Percentiles rank a stretch among this genome's conserved stretches.
Evolutionary conservation across 2,888 invertebrate genomes (phyloP).

Genomic region (Sinotaia quadrata): DNA sequence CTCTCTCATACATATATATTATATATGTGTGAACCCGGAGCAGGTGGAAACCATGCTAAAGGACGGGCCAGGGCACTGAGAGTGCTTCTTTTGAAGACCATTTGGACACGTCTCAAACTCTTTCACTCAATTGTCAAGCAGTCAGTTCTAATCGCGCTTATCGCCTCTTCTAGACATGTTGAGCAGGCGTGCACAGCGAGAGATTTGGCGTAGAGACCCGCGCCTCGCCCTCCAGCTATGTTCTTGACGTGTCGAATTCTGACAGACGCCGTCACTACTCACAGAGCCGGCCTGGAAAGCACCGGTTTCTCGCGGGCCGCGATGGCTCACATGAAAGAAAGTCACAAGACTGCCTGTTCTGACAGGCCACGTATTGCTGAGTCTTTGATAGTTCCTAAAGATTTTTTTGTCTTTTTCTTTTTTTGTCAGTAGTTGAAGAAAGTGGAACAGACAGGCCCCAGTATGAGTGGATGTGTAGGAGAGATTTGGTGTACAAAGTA

Average conservation of each 20-base stretch:
- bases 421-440: too few species aligned
- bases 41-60: background rate
- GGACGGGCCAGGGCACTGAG: background rate
- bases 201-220: conserved; percentile 1
- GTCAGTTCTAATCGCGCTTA: conserved; percentile 10
- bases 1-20: background rate
- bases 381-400: too few species aligned
- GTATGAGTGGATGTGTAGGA: too few species aligned
- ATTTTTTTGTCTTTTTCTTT: too few species aligned
- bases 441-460: too few species aligned
- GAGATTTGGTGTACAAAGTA: too few species aligned
- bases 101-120: background rate
- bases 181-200: background rate
- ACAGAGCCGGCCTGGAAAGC: background rate
- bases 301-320: background rate
- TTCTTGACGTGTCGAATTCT: conserved; percentile 9
- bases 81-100: background rate
- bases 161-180: background rate
- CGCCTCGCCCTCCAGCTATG: conserved; percentile 11
- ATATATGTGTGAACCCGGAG: background rate
- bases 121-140: conserved; percentile 7
- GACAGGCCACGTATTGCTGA: too few species aligned
- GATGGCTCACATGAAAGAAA: conserved; percentile 11
- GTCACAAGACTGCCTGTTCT: too few species aligned
- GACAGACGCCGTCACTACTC: conserved; percentile 8